A percentile compares a stretch with the other conserved stretches of the same genome.
Evolutionary conservation across 2,113 vertebrate species (phyloP).

Genomic region (Mesocricetus auratus): DNA sequence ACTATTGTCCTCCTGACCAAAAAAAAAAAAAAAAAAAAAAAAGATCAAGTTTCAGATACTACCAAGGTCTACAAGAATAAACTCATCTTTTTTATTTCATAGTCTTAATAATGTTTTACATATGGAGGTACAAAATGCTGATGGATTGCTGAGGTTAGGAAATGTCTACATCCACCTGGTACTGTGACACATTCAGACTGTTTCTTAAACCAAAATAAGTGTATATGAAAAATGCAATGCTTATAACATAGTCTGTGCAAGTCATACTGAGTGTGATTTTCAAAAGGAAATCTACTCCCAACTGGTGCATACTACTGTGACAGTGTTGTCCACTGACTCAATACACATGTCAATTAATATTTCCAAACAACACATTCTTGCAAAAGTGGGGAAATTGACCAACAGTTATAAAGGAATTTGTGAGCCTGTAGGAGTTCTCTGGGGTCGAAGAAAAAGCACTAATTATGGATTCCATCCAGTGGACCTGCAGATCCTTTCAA

Average conservation of each 20-base stretch:
- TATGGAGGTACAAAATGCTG: not conserved
- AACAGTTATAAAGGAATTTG: not conserved
- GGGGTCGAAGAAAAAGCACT: not conserved
- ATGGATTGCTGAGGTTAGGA: not conserved
- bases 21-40: conserved; percentile 31
- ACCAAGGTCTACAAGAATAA: not conserved
- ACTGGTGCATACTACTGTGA: not conserved
- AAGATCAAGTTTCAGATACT: not conserved
- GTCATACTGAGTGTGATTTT: not conserved
- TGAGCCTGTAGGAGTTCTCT: not conserved
- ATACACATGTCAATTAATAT: not conserved
- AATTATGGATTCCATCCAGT: not conserved
- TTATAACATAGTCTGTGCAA: not conserved
- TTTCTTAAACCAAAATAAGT: conserved; percentile 16
- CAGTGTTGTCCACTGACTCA: not conserved
- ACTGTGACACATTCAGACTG: not conserved
- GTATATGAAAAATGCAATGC: not conserved
- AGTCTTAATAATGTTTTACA: not conserved
- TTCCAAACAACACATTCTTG: not conserved
- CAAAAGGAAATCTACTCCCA: not conserved
- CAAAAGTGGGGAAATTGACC: not conserved
- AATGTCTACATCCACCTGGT: not conserved
- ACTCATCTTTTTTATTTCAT: not conserved
- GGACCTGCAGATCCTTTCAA: not conserved
- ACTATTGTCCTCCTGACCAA: not conserved